phyloP scores from a whole-genome alignment of 2,888 invertebrate genomes.

The Ophraella communa region DNA sequence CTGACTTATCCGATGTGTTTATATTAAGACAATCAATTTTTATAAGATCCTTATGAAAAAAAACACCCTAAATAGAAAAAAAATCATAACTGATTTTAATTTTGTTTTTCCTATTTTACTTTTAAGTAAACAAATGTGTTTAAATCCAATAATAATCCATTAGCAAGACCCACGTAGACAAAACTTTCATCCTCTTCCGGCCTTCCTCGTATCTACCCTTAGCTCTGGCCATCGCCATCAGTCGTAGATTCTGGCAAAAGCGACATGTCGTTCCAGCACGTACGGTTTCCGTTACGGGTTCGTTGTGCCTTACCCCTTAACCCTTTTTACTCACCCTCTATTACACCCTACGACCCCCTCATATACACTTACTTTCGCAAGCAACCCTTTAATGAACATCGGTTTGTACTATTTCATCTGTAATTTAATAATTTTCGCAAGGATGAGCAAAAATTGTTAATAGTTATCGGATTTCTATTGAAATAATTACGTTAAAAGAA shows the following conservation, averaged over 20 bases:
- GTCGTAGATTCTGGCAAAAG: slow-evolving; percentile 39
- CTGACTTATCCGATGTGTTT: too few species aligned
- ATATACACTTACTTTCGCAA: slow-evolving; percentile 34
- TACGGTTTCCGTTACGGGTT: slow-evolving; percentile 52
- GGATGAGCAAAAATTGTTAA: slow-evolving; percentile 42
- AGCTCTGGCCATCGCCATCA: slow-evolving; percentile 35
- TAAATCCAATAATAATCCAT: neutral
- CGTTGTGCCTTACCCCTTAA: slow-evolving; percentile 42
- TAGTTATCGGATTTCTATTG: too few species aligned
- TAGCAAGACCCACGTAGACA: slow-evolving; percentile 29
- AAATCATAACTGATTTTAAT: too few species aligned
- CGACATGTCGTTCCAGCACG: slow-evolving; percentile 47
- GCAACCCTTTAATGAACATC: slow-evolving; percentile 50
- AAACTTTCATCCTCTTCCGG: slow-evolving; percentile 22
- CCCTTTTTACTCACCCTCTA: slow-evolving; percentile 29
- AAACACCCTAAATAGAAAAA: too few species aligned
- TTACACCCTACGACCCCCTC: slow-evolving; percentile 3
- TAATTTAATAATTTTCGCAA: slow-evolving; percentile 45
- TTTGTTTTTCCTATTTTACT: too few species aligned
- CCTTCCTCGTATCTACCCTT: slow-evolving; percentile 7
- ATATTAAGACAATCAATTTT: too few species aligned
- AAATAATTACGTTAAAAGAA: too few species aligned
- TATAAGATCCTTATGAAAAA: too few species aligned
- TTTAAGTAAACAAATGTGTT: neutral
- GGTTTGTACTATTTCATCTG: slow-evolving; percentile 51